These are phyloP conservation scores for Monochamus saltuarius DNA, from an alignment of 1,140 invertebrate species.

Conservation along the genomic window DNA sequence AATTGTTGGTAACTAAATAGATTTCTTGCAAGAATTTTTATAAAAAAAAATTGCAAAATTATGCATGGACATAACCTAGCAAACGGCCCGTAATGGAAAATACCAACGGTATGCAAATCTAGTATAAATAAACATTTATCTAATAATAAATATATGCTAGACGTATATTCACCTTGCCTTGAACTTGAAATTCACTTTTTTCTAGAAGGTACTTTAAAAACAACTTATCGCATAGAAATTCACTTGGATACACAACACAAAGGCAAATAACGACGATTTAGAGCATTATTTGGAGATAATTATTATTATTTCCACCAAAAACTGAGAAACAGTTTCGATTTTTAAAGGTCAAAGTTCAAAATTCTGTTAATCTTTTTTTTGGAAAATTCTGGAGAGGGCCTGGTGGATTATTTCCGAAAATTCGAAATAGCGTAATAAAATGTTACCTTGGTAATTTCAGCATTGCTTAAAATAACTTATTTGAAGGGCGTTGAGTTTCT, in stretches of 20 bases:
- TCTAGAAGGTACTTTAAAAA: conserved; percentile 24
- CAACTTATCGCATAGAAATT: conserved; percentile 19
- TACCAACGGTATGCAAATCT: not conserved
- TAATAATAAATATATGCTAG: conserved; percentile 34
- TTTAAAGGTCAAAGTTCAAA: conserved; percentile 48
- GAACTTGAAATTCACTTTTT: conserved; percentile 49
- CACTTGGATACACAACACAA: not conserved
- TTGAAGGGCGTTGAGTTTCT: conserved; percentile 35
- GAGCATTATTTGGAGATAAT: not conserved
- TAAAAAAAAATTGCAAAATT: too few species aligned
- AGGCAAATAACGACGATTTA: conserved; percentile 8
- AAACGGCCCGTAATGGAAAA: not conserved
- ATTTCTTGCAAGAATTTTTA: too few species aligned
- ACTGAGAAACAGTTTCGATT: conserved; percentile 10
- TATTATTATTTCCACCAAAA: not conserved
- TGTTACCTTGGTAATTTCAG: conserved; percentile 35
- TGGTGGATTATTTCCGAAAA: not conserved
- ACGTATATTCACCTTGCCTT: conserved; percentile 44
- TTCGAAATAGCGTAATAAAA: conserved; percentile 1
- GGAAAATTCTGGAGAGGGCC: too few species aligned
- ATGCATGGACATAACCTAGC: not conserved
- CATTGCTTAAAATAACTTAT: conserved; percentile 30
- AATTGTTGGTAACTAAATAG: too few species aligned
- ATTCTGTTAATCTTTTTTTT: not conserved
- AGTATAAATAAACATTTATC: conserved; percentile 28